These are phyloP conservation scores for Tangara arthus DNA, from an alignment of 2,797 vertebrate species.

Conservation along the genomic window DNA sequence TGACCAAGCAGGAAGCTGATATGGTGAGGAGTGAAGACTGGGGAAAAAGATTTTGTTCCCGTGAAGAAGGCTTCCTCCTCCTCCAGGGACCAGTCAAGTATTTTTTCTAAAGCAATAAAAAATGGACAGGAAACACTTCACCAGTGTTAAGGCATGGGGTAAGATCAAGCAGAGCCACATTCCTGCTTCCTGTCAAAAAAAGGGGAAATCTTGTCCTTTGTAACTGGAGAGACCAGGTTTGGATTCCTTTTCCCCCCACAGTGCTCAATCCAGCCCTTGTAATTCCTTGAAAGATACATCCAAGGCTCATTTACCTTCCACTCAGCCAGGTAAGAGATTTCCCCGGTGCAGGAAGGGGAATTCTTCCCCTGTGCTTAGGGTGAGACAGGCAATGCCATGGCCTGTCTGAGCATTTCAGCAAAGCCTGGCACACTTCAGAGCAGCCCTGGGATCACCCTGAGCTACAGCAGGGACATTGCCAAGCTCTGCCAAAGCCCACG, in stretches of 20 bases:
- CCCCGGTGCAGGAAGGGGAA: background rate
- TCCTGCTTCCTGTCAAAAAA: background rate
- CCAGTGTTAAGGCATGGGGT: rapidly evolving
- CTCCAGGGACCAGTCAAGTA: background rate
- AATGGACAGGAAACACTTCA: background rate
- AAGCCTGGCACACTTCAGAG: background rate
- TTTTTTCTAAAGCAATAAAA: background rate
- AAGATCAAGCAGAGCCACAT: background rate
- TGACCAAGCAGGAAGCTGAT: background rate
- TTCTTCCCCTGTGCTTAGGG: background rate
- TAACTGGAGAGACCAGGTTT: background rate
- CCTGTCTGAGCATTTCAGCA: background rate
- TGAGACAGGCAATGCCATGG: background rate
- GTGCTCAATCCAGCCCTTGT: rapidly evolving
- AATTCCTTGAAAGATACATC: background rate
- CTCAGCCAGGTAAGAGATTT: background rate
- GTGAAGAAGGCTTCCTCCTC: background rate
- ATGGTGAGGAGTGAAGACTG: rapidly evolving
- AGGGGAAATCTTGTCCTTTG: background rate
- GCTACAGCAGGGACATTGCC: background rate
- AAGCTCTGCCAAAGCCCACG: background rate
- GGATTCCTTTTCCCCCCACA: background rate
- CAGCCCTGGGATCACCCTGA: background rate
- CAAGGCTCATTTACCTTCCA: background rate
- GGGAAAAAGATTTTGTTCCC: background rate